Base-by-base conservation (phyloP, 2,888 invertebrate species). In the Erebia palarica region DNA sequence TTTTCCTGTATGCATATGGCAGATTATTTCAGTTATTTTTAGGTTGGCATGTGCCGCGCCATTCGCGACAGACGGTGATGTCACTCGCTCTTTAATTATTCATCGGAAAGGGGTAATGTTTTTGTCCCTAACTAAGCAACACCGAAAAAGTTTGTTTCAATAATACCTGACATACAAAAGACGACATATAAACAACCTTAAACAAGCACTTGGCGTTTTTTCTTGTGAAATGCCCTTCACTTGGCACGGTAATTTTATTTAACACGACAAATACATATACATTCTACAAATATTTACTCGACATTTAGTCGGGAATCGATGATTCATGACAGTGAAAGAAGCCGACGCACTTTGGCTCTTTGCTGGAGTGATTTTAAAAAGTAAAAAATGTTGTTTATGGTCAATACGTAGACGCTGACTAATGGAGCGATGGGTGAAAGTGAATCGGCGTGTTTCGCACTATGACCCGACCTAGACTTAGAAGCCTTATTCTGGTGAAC, bases 31-130 rank as follows among this genome's bases (percentile, higher is more conserved):
- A 81, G 89, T 87, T 91, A 92, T 91, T 92, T 91, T 88, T 85
- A 85, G 86, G 81, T 85, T 86, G 83, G 90, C 91, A 90, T 91
- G 89, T 91, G 91, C 89, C 81, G 80, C 84, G 82, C 83, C 87
- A 85, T 87, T 87, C 82, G 89, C 87, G 84, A 83, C 91, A 90
- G 87, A 87, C 87, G 89, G 85, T 92, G 91, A 92, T 91, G 90
- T 93, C 92, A 91, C 82, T 85, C 79, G 84, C 86, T 87, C 90
- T 89, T 83, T 80, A 84, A 85, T 86, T 84, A 82, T 84, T 83
- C 80, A 79, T 79, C 79, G 78, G 75, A 81, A 88, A 88, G 87
- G 90, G 90, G 86, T 89, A 85, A 84, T 80, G 83, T 83, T 85
- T 87, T 81, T 67, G 21, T 68, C 71, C 74, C 64, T 67, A 69